Conservation (phyloP, 2,797 vertebrate genomes). For the Crocidura indochinensis region DNA sequence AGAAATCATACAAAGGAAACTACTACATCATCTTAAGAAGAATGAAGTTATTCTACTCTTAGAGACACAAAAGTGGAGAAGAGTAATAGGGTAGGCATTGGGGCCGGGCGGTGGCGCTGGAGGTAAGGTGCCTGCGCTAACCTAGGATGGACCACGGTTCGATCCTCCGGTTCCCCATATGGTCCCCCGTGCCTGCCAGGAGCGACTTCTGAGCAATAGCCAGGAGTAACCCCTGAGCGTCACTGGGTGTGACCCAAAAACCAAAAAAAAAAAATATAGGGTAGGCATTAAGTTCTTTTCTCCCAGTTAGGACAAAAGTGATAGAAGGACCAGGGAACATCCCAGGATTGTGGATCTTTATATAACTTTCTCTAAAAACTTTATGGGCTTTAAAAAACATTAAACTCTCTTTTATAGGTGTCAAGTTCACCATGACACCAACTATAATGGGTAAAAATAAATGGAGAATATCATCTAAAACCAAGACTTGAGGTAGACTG, state of each 20-base stretch:
- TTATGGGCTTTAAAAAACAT: neutral
- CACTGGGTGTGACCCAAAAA: too few relatives aligned
- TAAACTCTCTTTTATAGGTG: neutral
- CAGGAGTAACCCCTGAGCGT: too few relatives aligned
- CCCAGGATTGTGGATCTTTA: accelerated
- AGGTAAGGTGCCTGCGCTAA: too few relatives aligned
- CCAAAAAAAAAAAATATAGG: too few relatives aligned
- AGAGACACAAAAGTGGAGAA: neutral
- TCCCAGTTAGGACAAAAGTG: neutral
- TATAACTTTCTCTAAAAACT: neutral
- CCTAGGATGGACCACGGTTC: too few relatives aligned
- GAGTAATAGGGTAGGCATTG: too few relatives aligned
- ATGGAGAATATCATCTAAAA: neutral
- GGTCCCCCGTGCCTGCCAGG: too few relatives aligned
- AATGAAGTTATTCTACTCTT: neutral
- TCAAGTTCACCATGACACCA: neutral
- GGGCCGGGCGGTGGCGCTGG: too few relatives aligned
- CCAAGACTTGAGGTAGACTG: neutral
- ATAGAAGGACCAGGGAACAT: neutral
- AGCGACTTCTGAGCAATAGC: too few relatives aligned
- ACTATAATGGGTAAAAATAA: neutral
- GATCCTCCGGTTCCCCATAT: too few relatives aligned
- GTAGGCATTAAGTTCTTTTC: neutral
- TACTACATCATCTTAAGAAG: neutral
- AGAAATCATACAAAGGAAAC: neutral